Evolutionary conservation across 2,113 vertebrate genomes (phyloP).

Genomic region (Struthidea cinerea): DNA sequence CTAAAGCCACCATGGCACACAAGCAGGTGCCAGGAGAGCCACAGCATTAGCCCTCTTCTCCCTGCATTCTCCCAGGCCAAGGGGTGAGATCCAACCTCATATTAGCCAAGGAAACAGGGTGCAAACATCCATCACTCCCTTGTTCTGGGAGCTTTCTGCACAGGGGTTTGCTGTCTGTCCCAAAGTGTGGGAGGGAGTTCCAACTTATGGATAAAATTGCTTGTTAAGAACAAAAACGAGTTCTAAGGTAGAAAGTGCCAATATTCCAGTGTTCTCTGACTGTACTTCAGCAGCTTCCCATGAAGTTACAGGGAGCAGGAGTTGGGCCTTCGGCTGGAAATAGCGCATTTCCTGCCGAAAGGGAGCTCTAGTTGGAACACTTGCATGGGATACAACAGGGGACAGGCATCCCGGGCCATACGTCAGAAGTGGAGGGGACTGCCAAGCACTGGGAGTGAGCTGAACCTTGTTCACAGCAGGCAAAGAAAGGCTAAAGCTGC

Average conservation of each 20-base stretch:
- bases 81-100: neutral
- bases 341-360: neutral
- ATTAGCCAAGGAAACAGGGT: neutral
- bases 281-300: neutral
- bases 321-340: neutral
- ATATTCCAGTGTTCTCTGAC: neutral
- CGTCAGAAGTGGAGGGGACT: neutral
- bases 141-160: neutral
- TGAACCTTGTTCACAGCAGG: neutral
- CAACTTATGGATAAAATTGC: rapidly evolving
- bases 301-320: neutral
- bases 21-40: neutral
- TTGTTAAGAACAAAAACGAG: neutral
- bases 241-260: neutral
- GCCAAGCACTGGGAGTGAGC: neutral
- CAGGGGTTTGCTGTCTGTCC: neutral
- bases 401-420: neutral
- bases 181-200: neutral
- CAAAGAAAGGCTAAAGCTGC: neutral
- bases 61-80: neutral
- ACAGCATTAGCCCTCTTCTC: neutral
- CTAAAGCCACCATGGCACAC: neutral
- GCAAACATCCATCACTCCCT: neutral
- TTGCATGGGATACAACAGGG: rapidly evolving
- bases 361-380: neutral